Evolutionary conservation across 2,113 vertebrate genomes (phyloP).

Genomic region (Addax nasomaculatus): DNA sequence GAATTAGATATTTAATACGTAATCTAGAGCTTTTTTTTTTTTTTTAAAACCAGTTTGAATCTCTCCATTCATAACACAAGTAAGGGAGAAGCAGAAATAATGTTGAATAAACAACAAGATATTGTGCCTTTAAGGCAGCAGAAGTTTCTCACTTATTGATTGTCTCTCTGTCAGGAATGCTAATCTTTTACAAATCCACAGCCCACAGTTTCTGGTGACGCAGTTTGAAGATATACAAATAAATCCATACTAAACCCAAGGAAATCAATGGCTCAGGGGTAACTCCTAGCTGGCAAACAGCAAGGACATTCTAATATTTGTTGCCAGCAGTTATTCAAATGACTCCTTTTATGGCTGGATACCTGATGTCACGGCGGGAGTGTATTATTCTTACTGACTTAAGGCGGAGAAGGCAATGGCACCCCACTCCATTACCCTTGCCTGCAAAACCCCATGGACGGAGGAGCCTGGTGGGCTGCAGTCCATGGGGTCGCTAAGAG

Average conservation of each 20-base stretch:
- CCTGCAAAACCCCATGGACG: too few relatives aligned
- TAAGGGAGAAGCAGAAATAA: neutral
- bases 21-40: neutral
- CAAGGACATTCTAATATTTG: neutral
- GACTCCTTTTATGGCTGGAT: neutral
- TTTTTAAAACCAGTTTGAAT: neutral
- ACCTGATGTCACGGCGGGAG: neutral
- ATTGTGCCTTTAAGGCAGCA: constrained; percentile 16
- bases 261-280: constrained; percentile 29
- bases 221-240: constrained; percentile 33
- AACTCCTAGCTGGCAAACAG: constrained; percentile 4
- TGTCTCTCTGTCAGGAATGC: constrained; percentile 12
- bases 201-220: constrained; percentile 5
- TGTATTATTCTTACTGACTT: neutral
- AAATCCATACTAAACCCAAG: constrained; percentile 28
- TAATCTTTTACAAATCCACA: constrained; percentile 40
- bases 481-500: too few relatives aligned
- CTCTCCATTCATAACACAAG: neutral
- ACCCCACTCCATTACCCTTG: too few relatives aligned
- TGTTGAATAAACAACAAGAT: neutral
- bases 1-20: constrained; percentile 25
- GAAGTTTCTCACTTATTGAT: neutral
- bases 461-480: too few relatives aligned
- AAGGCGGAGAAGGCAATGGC: too few relatives aligned
- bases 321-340: constrained; percentile 1